Percentiles rank a stretch among this genome's conserved stretches.
phyloP scores from a whole-genome alignment of 2,888 invertebrate genomes.

The Coenonympha arcania region DNA sequence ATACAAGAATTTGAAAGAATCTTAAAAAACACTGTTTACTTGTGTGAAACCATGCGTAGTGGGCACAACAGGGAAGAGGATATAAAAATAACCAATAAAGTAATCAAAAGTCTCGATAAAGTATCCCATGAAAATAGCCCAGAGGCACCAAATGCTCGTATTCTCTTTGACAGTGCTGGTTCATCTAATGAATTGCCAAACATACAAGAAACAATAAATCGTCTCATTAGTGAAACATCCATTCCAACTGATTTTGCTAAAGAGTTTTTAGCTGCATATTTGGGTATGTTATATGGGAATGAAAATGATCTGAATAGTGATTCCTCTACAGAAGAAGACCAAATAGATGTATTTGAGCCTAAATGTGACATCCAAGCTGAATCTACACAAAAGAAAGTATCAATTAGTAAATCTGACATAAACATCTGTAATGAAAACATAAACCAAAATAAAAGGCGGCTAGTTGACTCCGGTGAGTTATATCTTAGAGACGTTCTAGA shows the following conservation, averaged over 20 bases:
- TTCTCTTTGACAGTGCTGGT: slow-evolving; percentile 33
- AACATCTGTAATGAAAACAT: slow-evolving; percentile 19
- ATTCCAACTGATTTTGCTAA: slow-evolving; percentile 49
- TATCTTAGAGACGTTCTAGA: slow-evolving; percentile 51
- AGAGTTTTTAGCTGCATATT: slow-evolving; percentile 50
- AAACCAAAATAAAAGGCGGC: slow-evolving; percentile 22
- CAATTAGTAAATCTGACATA: slow-evolving; percentile 42
- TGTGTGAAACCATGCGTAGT: slow-evolving; percentile 42
- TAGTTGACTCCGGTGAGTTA: slow-evolving; percentile 40
- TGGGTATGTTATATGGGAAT: slow-evolving; percentile 45
- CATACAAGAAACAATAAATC: slow-evolving; percentile 52
- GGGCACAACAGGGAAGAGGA: slow-evolving; percentile 43
- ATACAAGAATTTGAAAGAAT: slow-evolving; percentile 56
- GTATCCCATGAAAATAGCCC: slow-evolving; percentile 28
- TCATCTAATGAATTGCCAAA: slow-evolving; percentile 46
- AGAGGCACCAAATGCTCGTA: slow-evolving; percentile 24
- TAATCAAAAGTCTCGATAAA: slow-evolving; percentile 47
- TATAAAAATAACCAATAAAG: slow-evolving; percentile 50
- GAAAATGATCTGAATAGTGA: slow-evolving; percentile 34
- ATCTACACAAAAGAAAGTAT: slow-evolving; percentile 42
- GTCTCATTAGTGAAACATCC: slow-evolving; percentile 48
- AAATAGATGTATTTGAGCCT: slow-evolving; percentile 22
- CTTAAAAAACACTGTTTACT: slow-evolving; percentile 56
- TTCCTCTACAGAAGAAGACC: slow-evolving; percentile 38
- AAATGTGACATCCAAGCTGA: slow-evolving; percentile 49